These are phyloP conservation scores for Chironomus striatipennis DNA, from an alignment of 1,140 invertebrate genomes.

Conservation along the genomic window DNA sequence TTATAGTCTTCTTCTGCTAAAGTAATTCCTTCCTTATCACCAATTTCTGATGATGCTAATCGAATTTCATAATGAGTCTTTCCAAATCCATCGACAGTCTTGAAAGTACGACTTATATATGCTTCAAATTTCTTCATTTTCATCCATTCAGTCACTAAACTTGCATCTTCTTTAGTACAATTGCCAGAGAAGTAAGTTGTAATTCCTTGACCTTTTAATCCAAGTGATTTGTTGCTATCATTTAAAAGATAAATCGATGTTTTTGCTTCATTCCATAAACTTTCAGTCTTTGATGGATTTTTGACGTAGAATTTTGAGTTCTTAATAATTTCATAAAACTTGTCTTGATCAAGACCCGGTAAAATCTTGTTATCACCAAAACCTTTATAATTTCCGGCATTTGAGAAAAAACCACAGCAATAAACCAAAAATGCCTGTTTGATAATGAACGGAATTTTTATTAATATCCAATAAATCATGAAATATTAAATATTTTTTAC, in stretches of 20 bases:
- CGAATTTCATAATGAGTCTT: conserved; percentile 57
- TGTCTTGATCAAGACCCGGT: conserved; percentile 67
- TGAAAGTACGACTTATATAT: conserved; percentile 84
- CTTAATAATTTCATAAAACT: conserved; percentile 64
- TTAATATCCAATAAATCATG: too few relatives aligned
- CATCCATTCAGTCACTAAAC: conserved; percentile 76
- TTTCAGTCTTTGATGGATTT: conserved; percentile 46
- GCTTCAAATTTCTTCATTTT: conserved; percentile 72
- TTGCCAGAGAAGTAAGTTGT: conserved; percentile 91
- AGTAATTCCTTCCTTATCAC: conserved; percentile 49
- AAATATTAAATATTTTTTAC: conserved; percentile 44
- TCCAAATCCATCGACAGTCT: conserved; percentile 54
- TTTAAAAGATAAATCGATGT: conserved; percentile 59
- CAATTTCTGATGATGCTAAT: conserved; percentile 58
- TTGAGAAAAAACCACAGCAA: conserved; percentile 70
- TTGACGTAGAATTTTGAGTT: conserved; percentile 57
- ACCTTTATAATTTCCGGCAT: conserved; percentile 87
- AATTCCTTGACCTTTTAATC: conserved; percentile 70
- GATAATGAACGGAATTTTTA: neutral
- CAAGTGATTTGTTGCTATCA: conserved; percentile 61
- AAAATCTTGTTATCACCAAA: conserved; percentile 94
- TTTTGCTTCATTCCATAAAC: conserved; percentile 56
- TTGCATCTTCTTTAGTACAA: conserved; percentile 74
- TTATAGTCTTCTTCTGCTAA: conserved; percentile 57
- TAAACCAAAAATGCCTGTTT: conserved; percentile 75